phyloP scores from a whole-genome alignment of 2,797 vertebrate species.

The Lutjanus campechanus region DNA sequence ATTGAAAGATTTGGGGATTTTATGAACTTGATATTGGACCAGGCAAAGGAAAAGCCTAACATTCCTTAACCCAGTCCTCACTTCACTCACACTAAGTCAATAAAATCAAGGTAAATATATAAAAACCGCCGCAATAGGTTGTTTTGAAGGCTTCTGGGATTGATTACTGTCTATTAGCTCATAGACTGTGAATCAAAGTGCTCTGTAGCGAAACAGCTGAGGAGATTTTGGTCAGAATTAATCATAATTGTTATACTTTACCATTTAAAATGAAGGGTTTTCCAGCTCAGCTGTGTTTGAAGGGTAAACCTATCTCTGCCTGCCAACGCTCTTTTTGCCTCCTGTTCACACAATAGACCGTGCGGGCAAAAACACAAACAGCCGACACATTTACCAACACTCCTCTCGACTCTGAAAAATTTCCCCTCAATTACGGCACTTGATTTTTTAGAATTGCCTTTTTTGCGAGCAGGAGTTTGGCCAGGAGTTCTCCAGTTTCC shows the following conservation, averaged over 20 bases:
- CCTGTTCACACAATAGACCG: slow-evolving; percentile 25
- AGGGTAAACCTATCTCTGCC: neutral
- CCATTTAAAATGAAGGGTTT: slow-evolving; percentile 13
- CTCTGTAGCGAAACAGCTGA: neutral
- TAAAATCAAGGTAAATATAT: too few species aligned
- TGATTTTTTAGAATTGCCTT: slow-evolving; percentile 79
- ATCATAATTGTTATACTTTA: slow-evolving; percentile 3
- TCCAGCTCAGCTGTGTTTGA: neutral
- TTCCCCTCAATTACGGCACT: slow-evolving; percentile 74
- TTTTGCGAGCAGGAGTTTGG: slow-evolving; percentile 57
- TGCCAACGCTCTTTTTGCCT: slow-evolving; percentile 26
- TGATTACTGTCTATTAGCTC: too few species aligned
- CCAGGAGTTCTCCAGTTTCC: slow-evolving; percentile 64
- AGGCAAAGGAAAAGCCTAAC: too few species aligned
- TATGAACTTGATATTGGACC: too few species aligned
- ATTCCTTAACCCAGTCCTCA: too few species aligned
- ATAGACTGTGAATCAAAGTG: neutral
- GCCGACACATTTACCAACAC: slow-evolving; percentile 36
- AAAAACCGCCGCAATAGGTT: too few species aligned
- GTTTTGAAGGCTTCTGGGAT: too few species aligned
- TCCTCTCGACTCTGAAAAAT: slow-evolving; percentile 59
- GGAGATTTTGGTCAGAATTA: slow-evolving; percentile 4
- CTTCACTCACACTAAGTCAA: too few species aligned
- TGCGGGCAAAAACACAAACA: slow-evolving; percentile 47
- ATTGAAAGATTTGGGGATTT: too few species aligned